A percentile compares a stretch with the other conserved stretches of the same genome.
Conservation (phyloP, 2,113 vertebrate genomes). For the Oplegnathus fasciatus region DNA sequence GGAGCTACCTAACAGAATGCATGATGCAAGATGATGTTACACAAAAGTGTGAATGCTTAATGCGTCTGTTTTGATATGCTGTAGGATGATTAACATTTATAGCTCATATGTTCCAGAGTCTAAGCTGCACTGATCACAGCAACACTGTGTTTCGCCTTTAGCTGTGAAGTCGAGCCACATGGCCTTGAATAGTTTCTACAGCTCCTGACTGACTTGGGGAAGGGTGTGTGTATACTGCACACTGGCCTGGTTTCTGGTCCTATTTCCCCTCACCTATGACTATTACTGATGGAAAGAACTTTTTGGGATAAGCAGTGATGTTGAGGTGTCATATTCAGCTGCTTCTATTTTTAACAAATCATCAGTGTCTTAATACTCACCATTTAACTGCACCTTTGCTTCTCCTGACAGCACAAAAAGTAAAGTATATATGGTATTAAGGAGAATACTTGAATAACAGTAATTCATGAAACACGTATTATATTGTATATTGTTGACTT, state of each 20-base stretch:
- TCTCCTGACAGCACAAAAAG: not conserved
- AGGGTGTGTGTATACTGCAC: not conserved
- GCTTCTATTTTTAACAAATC: not conserved
- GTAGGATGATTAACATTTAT: constrained; percentile 13
- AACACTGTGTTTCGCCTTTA: not conserved
- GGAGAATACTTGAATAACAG: not conserved
- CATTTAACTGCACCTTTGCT: not conserved
- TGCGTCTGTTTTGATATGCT: not conserved
- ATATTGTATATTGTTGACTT: not conserved
- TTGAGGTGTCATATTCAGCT: not conserved
- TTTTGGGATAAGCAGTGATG: not conserved
- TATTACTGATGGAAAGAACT: not conserved
- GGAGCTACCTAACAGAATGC: not conserved
- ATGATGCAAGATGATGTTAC: not conserved
- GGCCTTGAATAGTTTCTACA: not conserved
- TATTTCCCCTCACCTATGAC: not conserved
- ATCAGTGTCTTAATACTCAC: not conserved
- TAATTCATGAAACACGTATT: not conserved
- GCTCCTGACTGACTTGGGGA: not conserved
- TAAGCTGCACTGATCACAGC: constrained; percentile 16
- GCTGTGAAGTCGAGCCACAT: constrained; percentile 13
- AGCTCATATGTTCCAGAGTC: constrained; percentile 13
- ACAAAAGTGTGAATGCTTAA: constrained; percentile 10
- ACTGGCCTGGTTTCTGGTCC: not conserved
- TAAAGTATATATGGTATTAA: not conserved